These are phyloP conservation scores for Iselma pallidipennis DNA, from an alignment of 2,888 invertebrate genomes.

Conservation along the genomic window DNA sequence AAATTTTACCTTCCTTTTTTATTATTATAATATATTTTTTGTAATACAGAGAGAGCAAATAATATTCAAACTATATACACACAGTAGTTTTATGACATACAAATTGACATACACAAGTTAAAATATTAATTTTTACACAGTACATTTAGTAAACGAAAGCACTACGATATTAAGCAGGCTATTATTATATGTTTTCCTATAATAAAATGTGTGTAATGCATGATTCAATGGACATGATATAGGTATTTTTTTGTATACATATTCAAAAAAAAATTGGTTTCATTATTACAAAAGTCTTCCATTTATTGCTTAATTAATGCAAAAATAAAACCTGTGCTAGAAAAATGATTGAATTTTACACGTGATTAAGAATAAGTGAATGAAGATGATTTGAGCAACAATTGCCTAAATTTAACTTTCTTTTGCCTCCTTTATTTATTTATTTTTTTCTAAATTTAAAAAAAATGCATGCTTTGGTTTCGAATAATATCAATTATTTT, in stretches of 20 bases:
- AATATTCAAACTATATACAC: constrained; percentile 40
- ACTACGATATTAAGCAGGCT: constrained; percentile 39
- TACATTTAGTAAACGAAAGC: constrained; percentile 37
- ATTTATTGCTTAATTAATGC: background rate
- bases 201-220: constrained; percentile 16
- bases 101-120: constrained; percentile 43
- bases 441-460: constrained; percentile 10
- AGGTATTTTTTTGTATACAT: background rate
- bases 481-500: constrained; percentile 28
- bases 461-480: constrained; percentile 23
- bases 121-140: constrained; percentile 37
- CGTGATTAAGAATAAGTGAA: constrained; percentile 3
- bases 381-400: constrained; percentile 11
- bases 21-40: too few relatives aligned
- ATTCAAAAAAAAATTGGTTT: background rate
- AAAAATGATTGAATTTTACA: background rate
- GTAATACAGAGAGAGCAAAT: constrained; percentile 42
- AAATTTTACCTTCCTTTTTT: constrained; percentile 8
- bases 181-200: constrained; percentile 25
- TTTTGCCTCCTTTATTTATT: too few relatives aligned
- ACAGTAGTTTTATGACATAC: constrained; percentile 37
- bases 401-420: constrained; percentile 9
- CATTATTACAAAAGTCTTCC: background rate
- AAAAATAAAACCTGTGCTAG: background rate
- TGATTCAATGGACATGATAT: constrained; percentile 1